A percentile compares a stretch with the other conserved stretches of the same genome.
Evolutionary conservation across 1,140 invertebrate species (phyloP).

Genomic region (Arion vulgaris): DNA sequence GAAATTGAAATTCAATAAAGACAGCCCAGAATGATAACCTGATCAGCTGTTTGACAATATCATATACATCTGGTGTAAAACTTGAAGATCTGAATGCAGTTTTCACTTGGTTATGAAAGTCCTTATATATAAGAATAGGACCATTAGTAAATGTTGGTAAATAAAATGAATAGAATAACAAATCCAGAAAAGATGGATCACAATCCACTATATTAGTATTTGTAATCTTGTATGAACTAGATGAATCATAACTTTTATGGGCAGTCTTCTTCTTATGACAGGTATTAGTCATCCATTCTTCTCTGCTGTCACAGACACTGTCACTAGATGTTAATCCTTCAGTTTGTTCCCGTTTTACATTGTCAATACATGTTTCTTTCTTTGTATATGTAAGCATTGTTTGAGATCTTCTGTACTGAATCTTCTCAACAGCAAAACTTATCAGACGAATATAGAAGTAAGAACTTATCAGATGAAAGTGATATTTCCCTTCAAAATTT

Average conservation of each 20-base stretch:
- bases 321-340: neutral
- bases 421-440: constrained; percentile 23
- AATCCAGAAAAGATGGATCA: constrained; percentile 67
- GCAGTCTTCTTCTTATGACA: neutral
- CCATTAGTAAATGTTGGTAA: constrained; percentile 85
- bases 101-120: constrained; percentile 76
- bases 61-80: neutral
- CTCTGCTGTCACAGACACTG: neutral
- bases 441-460: neutral
- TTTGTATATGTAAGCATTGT: constrained; percentile 32
- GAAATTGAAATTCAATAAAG: constrained; percentile 81
- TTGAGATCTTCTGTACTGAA: constrained; percentile 36
- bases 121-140: constrained; percentile 83
- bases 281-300: neutral
- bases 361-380: neutral
- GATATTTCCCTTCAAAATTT: neutral
- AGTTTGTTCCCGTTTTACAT: neutral
- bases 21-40: constrained; percentile 79
- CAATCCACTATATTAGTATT: constrained; percentile 43
- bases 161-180: constrained; percentile 84
- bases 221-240: constrained; percentile 40
- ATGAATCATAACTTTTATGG: neutral
- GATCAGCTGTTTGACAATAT: constrained; percentile 25
- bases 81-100: neutral
- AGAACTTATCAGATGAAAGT: neutral